phyloP scores from a whole-genome alignment of 1,140 invertebrate genomes.

The Neuroterus valhalla region DNA sequence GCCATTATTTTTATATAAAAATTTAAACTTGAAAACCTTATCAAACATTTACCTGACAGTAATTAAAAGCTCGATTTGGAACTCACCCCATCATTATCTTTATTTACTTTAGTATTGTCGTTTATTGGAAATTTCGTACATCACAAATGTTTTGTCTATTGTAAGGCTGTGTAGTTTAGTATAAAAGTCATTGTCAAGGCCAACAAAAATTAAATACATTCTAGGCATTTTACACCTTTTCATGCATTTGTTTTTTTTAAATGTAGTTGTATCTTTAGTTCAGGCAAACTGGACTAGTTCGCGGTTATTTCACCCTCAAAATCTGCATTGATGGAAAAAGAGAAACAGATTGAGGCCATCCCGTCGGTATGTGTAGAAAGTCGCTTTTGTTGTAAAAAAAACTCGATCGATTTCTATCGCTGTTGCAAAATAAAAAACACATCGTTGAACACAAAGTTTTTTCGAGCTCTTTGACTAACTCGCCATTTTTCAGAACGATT shows the following conservation, averaged over 20 bases:
- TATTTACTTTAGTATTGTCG: not conserved
- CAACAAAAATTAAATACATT: not conserved
- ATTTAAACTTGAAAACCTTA: not conserved
- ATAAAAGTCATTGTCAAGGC: too few relatives aligned
- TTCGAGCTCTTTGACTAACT: not conserved
- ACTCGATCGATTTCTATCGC: constrained; percentile 17
- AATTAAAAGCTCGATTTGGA: too few relatives aligned
- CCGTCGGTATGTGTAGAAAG: constrained; percentile 8
- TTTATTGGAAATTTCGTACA: not conserved
- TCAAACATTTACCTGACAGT: not conserved
- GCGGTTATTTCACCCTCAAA: constrained; percentile 23
- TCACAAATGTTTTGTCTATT: too few relatives aligned
- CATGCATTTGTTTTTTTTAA: too few relatives aligned
- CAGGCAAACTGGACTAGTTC: not conserved
- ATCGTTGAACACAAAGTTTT: not conserved
- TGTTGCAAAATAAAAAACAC: not conserved
- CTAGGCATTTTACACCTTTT: too few relatives aligned
- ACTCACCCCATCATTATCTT: not conserved
- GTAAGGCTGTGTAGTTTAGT: too few relatives aligned
- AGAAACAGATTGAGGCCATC: constrained; percentile 15
- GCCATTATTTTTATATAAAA: not conserved
- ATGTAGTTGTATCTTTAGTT: not conserved
- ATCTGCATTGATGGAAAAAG: constrained; percentile 20
- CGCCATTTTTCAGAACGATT: too few relatives aligned
- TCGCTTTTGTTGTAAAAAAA: constrained; percentile 8